Base-by-base conservation (phyloP, 2,113 vertebrate genomes). In the Smithornis capensis region DNA sequence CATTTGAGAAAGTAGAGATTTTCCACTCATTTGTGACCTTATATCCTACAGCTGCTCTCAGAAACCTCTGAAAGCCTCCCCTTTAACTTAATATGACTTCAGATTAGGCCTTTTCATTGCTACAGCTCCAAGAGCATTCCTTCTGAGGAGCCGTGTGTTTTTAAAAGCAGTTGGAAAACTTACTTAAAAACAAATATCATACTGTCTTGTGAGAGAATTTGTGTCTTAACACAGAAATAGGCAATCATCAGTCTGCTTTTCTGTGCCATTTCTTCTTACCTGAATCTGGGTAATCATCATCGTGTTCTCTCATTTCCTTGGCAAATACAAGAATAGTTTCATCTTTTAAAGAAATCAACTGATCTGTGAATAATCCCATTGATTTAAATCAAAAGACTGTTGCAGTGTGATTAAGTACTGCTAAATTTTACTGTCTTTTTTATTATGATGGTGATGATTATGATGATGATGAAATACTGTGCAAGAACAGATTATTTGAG, bases 341-440 rank as follows among this genome's bases (percentile, higher is more conserved):
- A 75, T 31, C n/a, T 85, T 92, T 87, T 91, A 78, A 91, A 93
- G 71, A 91, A 92, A 85, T 87, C 35, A 85, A 40, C 37, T 86
- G 63, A 53, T 90, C 71, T 93, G 67, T 87, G 84, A 94, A 91
- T 91, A 95, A 80, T 88, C 42, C 35, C 8, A 47, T 71, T 80
- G 78, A 63, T 77, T 87, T 76, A 89, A 87, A 92, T 91, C 28
- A 83, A 82, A 89, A 71, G 19, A 56, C 33, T 74, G 4, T 62
- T 77, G 19, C 59, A 67, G 23, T 62, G 23, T 77, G 50, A 73
- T 92, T 84, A 94, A 60, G 27, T 77, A 70, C 33, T 56, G n/a
- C 53, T 73, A 76, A 65, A 85, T 84, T 82, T 78, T 65, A 21
- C 45, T 82, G 19, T 80, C 9, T 12, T 74, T 53, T 28, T 11